Evolutionary conservation across 2,888 invertebrate species (phyloP).

Genomic region (Stegophylla sp.): DNA sequence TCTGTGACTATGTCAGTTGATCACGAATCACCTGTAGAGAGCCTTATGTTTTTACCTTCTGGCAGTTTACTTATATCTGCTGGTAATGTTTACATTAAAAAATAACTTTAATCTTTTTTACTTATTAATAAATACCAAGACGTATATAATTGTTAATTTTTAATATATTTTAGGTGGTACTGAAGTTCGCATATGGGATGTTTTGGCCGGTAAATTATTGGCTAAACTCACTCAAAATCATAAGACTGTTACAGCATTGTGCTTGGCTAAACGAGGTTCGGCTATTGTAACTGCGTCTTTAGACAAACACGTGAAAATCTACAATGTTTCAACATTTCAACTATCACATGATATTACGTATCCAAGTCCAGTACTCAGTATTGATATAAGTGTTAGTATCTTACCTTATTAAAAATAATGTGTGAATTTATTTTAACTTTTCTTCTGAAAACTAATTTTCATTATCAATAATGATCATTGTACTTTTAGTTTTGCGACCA

Average conservation of each 20-base stretch:
- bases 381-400: constrained; percentile 73
- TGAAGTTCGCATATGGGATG: constrained; percentile 92
- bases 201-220: constrained; percentile 83
- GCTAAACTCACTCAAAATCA: constrained; percentile 89
- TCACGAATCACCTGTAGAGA: constrained; percentile 90
- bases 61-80: constrained; percentile 91
- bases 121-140: background rate
- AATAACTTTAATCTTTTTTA: background rate
- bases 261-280: constrained; percentile 80
- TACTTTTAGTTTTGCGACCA: too few species aligned
- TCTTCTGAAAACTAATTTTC: too few species aligned
- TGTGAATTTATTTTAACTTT: too few species aligned
- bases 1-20: constrained; percentile 77
- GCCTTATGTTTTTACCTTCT: constrained; percentile 83
- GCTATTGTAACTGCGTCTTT: constrained; percentile 87
- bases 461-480: too few species aligned
- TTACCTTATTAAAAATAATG: background rate
- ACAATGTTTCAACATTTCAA: constrained; percentile 85
- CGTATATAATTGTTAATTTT: background rate
- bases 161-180: constrained; percentile 73
- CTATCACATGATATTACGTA: constrained; percentile 87
- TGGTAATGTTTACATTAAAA: constrained; percentile 66
- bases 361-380: constrained; percentile 87
- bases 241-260: constrained; percentile 89
- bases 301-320: constrained; percentile 92